Conservation (phyloP, 2,113 vertebrate genomes). For the Glareola pratincola region DNA sequence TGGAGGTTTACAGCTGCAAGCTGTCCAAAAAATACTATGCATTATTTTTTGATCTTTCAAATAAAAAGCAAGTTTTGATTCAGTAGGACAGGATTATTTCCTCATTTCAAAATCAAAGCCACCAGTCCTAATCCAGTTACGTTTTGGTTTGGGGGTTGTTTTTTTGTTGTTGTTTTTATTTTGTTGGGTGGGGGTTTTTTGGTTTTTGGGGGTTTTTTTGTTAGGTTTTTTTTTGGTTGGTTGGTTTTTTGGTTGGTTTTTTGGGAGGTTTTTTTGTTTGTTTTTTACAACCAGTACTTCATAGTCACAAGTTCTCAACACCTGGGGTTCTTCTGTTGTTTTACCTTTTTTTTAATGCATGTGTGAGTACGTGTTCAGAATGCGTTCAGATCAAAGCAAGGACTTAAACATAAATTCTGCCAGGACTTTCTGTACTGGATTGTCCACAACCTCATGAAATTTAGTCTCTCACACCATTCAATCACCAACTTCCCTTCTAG, state of each 20-base stretch:
- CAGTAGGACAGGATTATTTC: background rate
- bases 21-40: background rate
- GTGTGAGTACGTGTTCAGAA: background rate
- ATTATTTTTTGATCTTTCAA: background rate
- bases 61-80: background rate
- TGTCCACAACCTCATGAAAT: background rate
- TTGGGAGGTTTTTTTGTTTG: too few relatives aligned
- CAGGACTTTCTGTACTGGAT: background rate
- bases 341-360: background rate
- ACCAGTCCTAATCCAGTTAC: background rate
- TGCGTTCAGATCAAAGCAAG: background rate
- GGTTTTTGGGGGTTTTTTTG: too few relatives aligned
- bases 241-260: too few relatives aligned
- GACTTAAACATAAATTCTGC: background rate
- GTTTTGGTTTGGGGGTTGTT: background rate
- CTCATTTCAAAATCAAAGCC: background rate
- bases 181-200: too few relatives aligned
- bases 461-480: background rate
- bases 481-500: background rate
- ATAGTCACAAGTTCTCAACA: background rate
- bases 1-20: background rate
- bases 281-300: background rate
- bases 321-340: background rate
- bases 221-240: too few relatives aligned
- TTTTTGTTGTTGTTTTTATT: too few relatives aligned